phyloP scores from a whole-genome alignment of 2,888 invertebrate genomes.

The Yponomeuta plumbellus region DNA sequence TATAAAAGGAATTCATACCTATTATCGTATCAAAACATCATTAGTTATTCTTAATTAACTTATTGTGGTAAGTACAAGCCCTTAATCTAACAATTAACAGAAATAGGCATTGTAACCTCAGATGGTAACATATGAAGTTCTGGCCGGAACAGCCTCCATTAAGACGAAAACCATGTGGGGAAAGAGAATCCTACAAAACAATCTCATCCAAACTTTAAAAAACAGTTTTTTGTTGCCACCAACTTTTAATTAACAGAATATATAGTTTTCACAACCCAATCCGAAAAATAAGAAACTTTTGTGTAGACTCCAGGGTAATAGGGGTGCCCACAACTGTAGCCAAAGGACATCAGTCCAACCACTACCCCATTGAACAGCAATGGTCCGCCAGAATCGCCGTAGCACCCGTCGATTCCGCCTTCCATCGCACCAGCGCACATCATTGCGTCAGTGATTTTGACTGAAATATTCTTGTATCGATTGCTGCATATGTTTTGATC shows the following conservation, averaged over 20 bases:
- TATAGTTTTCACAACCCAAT: slow-evolving; percentile 60
- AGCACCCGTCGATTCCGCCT: slow-evolving; percentile 62
- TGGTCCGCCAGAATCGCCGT: slow-evolving; percentile 66
- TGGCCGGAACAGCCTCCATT: too few species aligned
- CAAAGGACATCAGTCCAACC: slow-evolving; percentile 61
- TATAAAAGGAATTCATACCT: too few species aligned
- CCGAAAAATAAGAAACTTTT: slow-evolving; percentile 57
- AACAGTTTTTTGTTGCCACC: background rate
- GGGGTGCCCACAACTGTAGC: slow-evolving; percentile 59
- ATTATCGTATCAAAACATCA: too few species aligned
- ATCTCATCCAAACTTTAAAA: background rate
- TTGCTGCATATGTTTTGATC: slow-evolving; percentile 46
- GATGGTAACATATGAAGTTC: too few species aligned
- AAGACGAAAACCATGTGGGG: too few species aligned
- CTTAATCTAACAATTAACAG: too few species aligned
- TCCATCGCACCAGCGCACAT: slow-evolving; percentile 58
- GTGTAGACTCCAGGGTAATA: slow-evolving; percentile 67
- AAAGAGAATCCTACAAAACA: too few species aligned
- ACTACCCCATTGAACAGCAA: slow-evolving; percentile 62
- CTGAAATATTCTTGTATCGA: slow-evolving; percentile 52
- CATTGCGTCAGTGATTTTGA: slow-evolving; percentile 56
- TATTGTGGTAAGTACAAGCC: too few species aligned
- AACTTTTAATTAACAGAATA: slow-evolving; percentile 43
- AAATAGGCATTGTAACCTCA: too few species aligned
- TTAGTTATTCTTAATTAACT: too few species aligned